Percentiles rank a stretch among this genome's conserved stretches.
Evolutionary conservation across 2,888 invertebrate genomes (phyloP).

Genomic region (Apoderus coryli): DNA sequence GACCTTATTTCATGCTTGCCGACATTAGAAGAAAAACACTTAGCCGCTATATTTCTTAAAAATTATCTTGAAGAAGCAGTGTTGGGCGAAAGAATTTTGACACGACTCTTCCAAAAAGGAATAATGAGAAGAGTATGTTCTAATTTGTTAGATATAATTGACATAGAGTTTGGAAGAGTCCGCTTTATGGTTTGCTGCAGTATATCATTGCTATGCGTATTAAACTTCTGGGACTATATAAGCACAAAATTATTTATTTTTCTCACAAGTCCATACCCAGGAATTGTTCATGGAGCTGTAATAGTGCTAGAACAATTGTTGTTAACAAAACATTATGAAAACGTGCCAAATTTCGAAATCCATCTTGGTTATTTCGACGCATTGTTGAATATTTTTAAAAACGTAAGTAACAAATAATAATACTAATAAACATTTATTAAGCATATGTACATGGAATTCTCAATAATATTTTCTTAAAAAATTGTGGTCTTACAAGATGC

Average conservation of each 20-base stretch:
- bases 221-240: conserved; percentile 6
- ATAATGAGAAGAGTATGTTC: conserved; percentile 13
- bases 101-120: conserved; percentile 9
- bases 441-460: no score
- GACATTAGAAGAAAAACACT: conserved; percentile 16
- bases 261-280: conserved; percentile 15
- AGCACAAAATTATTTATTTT: conserved; percentile 15
- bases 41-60: conserved; percentile 20
- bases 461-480: no score
- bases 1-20: conserved; percentile 17
- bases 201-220: conserved; percentile 11
- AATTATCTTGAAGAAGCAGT: conserved; percentile 17
- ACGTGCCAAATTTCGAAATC: conserved; percentile 12
- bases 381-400: conserved; percentile 17
- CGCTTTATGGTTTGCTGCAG: conserved; percentile 12
- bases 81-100: conserved; percentile 5
- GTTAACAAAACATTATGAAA: conserved; percentile 10
- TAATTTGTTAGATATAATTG: conserved; percentile 14
- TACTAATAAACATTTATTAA: no score
- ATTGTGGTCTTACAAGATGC: no score
- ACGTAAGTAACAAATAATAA: conserved; percentile 9
- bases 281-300: conserved; percentile 15
- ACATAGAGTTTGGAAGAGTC: conserved; percentile 6
- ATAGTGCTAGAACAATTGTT: conserved; percentile 17
- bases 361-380: conserved; percentile 18